phyloP scores from a whole-genome alignment of 2,797 vertebrate genomes.

The Pseudotriccus pelzelni region DNA sequence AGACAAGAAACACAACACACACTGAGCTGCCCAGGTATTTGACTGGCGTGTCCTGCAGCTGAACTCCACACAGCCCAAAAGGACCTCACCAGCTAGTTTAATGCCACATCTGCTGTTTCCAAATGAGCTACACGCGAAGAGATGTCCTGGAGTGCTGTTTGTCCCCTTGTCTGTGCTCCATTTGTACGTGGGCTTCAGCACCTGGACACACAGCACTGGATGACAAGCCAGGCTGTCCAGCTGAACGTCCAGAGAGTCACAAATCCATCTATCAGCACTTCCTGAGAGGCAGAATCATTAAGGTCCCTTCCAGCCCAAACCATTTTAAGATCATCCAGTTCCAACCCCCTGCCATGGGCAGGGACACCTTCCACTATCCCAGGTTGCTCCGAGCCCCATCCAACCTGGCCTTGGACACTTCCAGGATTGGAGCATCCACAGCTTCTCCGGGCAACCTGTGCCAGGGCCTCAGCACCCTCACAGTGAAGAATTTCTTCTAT shows the following conservation, averaged over 20 bases:
- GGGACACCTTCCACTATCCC: background rate
- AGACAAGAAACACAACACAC: background rate
- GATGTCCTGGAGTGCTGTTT: background rate
- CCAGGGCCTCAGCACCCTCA: background rate
- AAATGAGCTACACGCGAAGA: background rate
- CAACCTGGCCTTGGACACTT: background rate
- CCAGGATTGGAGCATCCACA: background rate
- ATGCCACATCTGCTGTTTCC: background rate
- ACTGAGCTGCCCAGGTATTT: accelerated
- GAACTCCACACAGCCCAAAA: background rate
- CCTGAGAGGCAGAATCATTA: accelerated
- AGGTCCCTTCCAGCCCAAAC: no score
- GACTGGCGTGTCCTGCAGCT: background rate
- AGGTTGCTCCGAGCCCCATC: accelerated
- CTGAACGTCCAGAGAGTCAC: background rate
- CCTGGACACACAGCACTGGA: background rate
- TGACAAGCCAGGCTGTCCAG: background rate
- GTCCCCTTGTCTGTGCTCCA: background rate
- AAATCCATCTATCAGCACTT: background rate
- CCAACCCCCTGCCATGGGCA: background rate
- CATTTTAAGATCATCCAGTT: background rate
- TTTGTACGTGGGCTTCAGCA: background rate
- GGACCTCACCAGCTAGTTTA: background rate
- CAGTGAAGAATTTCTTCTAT: background rate
- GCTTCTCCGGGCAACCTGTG: no score